Evolutionary conservation across 2,888 invertebrate genomes (phyloP).

Genomic region (Colostygia pectinataria): DNA sequence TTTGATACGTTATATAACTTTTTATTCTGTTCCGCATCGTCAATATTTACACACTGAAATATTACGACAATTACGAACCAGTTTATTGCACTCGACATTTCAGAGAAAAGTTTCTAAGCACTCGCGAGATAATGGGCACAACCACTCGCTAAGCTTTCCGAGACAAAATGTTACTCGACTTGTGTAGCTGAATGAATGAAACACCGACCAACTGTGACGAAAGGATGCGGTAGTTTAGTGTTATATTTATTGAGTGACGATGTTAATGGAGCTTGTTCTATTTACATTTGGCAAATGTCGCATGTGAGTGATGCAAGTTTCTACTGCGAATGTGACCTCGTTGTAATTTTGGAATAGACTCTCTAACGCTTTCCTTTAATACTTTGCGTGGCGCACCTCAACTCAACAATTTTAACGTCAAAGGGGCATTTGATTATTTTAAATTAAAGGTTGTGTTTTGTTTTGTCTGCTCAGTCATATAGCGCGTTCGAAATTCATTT

Average conservation of each 20-base stretch:
- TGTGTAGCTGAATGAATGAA: constrained; percentile 30
- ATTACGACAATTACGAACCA: constrained; percentile 52
- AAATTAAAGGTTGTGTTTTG: no score
- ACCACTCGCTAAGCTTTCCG: constrained; percentile 59
- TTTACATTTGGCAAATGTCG: constrained; percentile 23
- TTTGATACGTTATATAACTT: constrained; percentile 35
- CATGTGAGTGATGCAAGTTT: constrained; percentile 21
- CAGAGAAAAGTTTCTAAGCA: constrained; percentile 37
- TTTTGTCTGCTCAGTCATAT: no score
- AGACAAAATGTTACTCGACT: constrained; percentile 56
- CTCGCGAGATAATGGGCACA: constrained; percentile 47
- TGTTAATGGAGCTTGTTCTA: constrained; percentile 25
- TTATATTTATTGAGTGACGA: constrained; percentile 25
- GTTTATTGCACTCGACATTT: constrained; percentile 51
- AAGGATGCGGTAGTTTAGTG: constrained; percentile 46
- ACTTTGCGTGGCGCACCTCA: no score
- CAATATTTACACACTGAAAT: constrained; percentile 51
- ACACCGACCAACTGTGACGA: constrained; percentile 32
- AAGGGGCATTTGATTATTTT: no score
- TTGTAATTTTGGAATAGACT: constrained; percentile 3
- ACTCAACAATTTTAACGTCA: no score
- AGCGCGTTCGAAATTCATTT: no score
- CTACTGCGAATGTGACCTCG: constrained; percentile 20
- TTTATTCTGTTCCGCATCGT: constrained; percentile 38
- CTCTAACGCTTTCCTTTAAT: no score